A percentile compares a stretch with the other conserved stretches of the same genome.
Evolutionary conservation across 2,888 invertebrate species (phyloP).

Genomic region (Colostygia pectinataria): DNA sequence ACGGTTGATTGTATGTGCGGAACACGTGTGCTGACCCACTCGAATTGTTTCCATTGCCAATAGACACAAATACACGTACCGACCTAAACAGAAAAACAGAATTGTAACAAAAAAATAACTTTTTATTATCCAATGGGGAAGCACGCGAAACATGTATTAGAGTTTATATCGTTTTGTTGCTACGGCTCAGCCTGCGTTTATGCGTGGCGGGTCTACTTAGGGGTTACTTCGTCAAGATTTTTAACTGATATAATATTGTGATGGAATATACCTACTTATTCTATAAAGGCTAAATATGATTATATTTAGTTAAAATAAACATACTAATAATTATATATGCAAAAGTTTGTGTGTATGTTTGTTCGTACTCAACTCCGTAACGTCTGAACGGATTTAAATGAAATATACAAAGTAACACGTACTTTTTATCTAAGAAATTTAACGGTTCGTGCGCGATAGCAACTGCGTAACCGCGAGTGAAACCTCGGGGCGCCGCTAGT

Average conservation of each 20-base stretch:
- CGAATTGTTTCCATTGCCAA: slow-evolving; percentile 45
- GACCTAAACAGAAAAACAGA: slow-evolving; percentile 42
- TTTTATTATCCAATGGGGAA: slow-evolving; percentile 50
- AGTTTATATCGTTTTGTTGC: slow-evolving; percentile 47
- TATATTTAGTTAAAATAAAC: too few species aligned
- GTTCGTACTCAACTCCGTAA: too few species aligned
- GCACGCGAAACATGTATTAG: slow-evolving; percentile 63
- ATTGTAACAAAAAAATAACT: slow-evolving; percentile 54
- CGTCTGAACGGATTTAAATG: too few species aligned
- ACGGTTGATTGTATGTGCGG: slow-evolving; percentile 68
- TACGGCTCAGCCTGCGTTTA: slow-evolving; percentile 39
- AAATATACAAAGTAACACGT: too few species aligned
- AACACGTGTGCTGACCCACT: slow-evolving; percentile 66
- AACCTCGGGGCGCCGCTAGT: too few species aligned
- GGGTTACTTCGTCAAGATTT: slow-evolving; percentile 47
- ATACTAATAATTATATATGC: too few species aligned
- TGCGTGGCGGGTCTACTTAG: slow-evolving; percentile 44
- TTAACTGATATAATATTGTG: slow-evolving; percentile 38
- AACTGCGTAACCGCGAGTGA: too few species aligned
- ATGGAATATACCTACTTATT: slow-evolving; percentile 26
- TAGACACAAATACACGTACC: slow-evolving; percentile 44
- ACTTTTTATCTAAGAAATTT: too few species aligned
- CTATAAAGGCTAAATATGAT: too few species aligned
- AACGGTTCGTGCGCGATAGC: too few species aligned
- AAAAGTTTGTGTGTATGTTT: too few species aligned